Conservation (phyloP, 2,797 vertebrate species). For the Mionectes olivaceus region DNA sequence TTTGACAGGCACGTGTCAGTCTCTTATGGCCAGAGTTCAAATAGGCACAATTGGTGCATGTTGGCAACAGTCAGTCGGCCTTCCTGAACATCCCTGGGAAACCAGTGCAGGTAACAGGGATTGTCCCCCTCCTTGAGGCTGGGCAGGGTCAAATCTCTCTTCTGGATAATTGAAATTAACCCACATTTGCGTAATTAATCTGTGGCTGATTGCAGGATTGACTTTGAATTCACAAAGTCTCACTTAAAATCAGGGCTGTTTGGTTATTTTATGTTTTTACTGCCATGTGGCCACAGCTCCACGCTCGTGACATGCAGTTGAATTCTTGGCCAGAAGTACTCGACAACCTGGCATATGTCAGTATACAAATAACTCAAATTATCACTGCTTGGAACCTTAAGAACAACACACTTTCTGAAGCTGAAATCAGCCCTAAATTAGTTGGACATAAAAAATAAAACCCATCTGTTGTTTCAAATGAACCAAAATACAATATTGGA, state of each 20-base stretch:
- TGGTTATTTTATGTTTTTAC: neutral
- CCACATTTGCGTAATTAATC: neutral
- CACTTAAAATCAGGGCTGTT: neutral
- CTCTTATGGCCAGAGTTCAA: neutral
- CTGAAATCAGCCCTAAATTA: neutral
- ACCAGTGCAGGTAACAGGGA: neutral
- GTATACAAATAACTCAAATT: neutral
- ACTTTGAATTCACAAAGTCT: neutral
- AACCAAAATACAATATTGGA: constrained; percentile 4
- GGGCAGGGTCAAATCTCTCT: neutral
- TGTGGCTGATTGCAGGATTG: neutral
- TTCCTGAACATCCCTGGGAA: neutral
- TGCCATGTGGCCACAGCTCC: accelerated
- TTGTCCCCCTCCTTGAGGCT: neutral
- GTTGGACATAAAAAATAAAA: neutral
- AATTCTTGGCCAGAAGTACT: neutral
- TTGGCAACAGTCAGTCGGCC: neutral
- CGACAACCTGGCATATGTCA: neutral
- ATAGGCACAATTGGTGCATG: accelerated
- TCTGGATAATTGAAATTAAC: neutral
- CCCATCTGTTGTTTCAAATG: neutral
- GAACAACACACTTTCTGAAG: neutral
- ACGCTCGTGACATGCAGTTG: accelerated
- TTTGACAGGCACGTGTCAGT: accelerated
- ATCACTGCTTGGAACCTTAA: neutral